Conservation (phyloP, 2,113 vertebrate genomes). For the Colistium nudipinnis region DNA sequence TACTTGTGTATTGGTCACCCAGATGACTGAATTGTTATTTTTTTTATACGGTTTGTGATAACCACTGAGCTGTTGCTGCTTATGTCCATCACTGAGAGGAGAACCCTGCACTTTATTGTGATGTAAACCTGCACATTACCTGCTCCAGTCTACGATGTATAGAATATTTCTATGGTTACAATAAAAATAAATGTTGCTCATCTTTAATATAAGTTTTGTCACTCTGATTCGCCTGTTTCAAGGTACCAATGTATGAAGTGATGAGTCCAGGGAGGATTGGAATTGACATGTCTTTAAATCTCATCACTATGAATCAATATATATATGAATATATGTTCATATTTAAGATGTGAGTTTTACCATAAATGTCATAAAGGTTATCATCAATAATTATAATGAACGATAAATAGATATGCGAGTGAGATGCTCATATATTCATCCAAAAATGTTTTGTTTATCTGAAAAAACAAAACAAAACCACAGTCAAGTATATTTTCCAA, state of each 20-base stretch:
- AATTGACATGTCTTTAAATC: too few species aligned
- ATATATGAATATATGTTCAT: too few species aligned
- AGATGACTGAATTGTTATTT: constrained; percentile 64
- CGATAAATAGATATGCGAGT: too few species aligned
- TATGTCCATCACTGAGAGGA: constrained; percentile 51
- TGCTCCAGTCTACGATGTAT: constrained; percentile 57
- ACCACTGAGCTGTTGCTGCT: constrained; percentile 55
- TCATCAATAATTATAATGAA: too few species aligned
- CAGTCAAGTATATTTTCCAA: constrained; percentile 67
- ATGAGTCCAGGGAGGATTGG: too few species aligned
- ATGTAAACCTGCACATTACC: constrained; percentile 63
- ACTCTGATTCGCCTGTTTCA: too few species aligned
- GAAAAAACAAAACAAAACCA: constrained; percentile 7
- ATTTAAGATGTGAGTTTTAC: too few species aligned
- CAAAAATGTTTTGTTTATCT: neutral
- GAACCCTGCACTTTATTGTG: constrained; percentile 75
- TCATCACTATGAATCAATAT: too few species aligned
- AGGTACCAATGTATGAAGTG: too few species aligned
- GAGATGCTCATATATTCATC: too few species aligned
- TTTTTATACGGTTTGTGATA: constrained; percentile 69
- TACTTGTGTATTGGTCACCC: constrained; percentile 49
- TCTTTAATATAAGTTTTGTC: constrained; percentile 34
- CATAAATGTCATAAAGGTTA: too few species aligned
- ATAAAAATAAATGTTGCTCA: constrained; percentile 73
- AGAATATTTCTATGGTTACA: constrained; percentile 62